Conservation (phyloP, 2,113 vertebrate genomes). For the Australoheros scitulus region DNA sequence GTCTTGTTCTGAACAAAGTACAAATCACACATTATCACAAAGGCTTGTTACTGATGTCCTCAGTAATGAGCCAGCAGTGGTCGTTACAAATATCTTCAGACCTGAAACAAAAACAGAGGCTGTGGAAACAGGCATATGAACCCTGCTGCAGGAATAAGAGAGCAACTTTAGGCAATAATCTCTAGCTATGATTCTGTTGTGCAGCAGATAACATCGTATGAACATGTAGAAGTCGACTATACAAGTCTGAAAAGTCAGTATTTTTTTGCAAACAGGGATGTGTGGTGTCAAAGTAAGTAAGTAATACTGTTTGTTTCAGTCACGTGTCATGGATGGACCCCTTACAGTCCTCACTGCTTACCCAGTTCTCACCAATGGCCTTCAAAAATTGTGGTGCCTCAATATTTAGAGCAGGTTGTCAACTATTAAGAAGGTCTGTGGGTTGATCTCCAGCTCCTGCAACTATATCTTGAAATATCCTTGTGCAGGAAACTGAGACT, state of each 20-base stretch:
- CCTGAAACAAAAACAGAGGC: neutral
- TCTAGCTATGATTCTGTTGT: accelerated
- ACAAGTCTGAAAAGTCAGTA: too few species aligned
- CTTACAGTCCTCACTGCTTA: too few species aligned
- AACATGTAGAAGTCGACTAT: too few species aligned
- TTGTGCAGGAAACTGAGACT: too few species aligned
- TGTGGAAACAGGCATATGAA: neutral
- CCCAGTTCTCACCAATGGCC: too few species aligned
- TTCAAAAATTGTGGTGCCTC: neutral
- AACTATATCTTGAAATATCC: too few species aligned
- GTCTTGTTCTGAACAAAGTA: constrained; percentile 88
- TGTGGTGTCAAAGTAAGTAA: too few species aligned
- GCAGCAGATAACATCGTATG: neutral
- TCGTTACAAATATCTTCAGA: neutral
- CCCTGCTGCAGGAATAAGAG: neutral
- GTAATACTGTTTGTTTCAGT: too few species aligned
- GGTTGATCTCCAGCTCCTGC: too few species aligned
- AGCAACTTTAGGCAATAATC: neutral
- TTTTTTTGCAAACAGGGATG: too few species aligned
- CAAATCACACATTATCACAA: constrained; percentile 20
- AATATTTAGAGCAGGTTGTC: neutral
- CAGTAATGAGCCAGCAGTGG: too few species aligned
- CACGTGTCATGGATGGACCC: too few species aligned
- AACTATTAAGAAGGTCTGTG: neutral
- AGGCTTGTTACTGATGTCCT: neutral